Evolutionary conservation across 2,113 vertebrate genomes (phyloP).

Genomic region (Xiphophorus couchianus): DNA sequence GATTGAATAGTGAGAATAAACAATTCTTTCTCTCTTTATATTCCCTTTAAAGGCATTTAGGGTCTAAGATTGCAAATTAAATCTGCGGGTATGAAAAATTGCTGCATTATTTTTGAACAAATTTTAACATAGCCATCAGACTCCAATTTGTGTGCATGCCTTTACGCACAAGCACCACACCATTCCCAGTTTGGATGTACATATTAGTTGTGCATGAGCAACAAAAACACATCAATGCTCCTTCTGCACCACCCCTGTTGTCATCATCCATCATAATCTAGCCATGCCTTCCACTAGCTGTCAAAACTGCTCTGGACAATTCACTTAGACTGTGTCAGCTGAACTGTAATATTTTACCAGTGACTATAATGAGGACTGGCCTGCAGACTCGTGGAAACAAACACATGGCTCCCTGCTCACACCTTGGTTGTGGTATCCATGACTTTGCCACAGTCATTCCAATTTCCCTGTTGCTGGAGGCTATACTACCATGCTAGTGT

Average conservation of each 20-base stretch:
- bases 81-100: constrained; percentile 63
- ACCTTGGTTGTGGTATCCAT: constrained; percentile 61
- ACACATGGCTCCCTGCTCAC: constrained; percentile 65
- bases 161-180: constrained; percentile 25
- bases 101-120: constrained; percentile 51
- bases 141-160: constrained; percentile 22
- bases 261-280: constrained; percentile 79
- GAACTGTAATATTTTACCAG: constrained; percentile 76
- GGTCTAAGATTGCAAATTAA: constrained; percentile 40
- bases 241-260: constrained; percentile 63
- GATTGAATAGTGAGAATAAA: constrained; percentile 36
- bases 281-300: constrained; percentile 69
- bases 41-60: constrained; percentile 5
- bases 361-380: constrained; percentile 71
- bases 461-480: constrained; percentile 63
- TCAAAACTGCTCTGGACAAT: constrained; percentile 76
- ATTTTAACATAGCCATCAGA: constrained; percentile 70
- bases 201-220: constrained; percentile 67
- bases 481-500: constrained; percentile 53
- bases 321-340: constrained; percentile 75
- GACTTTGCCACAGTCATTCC: constrained; percentile 71
- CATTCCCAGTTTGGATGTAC: constrained; percentile 57
- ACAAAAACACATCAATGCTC: constrained; percentile 68
- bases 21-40: constrained; percentile 19
- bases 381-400: constrained; percentile 68